A percentile compares a stretch with the other conserved stretches of the same genome.
phyloP scores from a whole-genome alignment of 2,888 invertebrate species.

The Pristionchus exspectatus region DNA sequence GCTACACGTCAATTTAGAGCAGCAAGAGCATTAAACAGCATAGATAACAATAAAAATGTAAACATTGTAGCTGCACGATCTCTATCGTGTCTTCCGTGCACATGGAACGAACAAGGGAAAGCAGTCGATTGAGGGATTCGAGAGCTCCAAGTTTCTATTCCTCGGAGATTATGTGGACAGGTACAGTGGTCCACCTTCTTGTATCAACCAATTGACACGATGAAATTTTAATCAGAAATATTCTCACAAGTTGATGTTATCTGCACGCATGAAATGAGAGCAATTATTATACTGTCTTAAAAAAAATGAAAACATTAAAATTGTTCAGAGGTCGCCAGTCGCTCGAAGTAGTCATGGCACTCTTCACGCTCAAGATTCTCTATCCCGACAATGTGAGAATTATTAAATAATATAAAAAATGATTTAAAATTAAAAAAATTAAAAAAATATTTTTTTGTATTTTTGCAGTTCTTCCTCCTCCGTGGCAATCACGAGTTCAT shows the following conservation, averaged over 20 bases:
- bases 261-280: no score
- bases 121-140: background rate
- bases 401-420: background rate
- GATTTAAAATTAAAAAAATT: no score
- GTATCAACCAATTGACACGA: background rate
- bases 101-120: background rate
- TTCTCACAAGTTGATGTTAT: no score
- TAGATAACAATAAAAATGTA: background rate
- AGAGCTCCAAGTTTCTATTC: background rate
- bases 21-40: no score
- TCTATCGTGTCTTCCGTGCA: constrained; percentile 4
- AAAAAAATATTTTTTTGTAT: no score
- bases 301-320: background rate
- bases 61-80: background rate
- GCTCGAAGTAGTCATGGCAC: constrained; percentile 14
- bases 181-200: background rate
- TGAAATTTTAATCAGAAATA: background rate
- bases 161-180: constrained; percentile 16
- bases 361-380: background rate
- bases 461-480: background rate
- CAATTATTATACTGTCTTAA: no score
- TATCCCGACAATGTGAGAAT: background rate
- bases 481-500: constrained; percentile 26
- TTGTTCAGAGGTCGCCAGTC: constrained; percentile 10
- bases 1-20: no score